A percentile compares a stretch with the other conserved stretches of the same genome.
Evolutionary conservation across 2,888 invertebrate species (phyloP).

Genomic region (Theretra japonica): DNA sequence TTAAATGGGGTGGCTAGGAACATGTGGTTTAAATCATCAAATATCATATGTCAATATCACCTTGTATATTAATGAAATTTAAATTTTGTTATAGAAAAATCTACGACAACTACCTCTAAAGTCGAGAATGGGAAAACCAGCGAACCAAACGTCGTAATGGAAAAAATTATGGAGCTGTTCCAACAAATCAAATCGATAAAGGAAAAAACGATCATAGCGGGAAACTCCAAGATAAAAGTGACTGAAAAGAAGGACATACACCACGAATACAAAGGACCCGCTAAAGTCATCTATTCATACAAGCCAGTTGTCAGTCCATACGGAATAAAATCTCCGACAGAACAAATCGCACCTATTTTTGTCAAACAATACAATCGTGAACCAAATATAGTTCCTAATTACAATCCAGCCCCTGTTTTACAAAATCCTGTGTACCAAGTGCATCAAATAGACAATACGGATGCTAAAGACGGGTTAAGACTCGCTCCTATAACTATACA

Average conservation of each 20-base stretch:
- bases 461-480: conserved; percentile 31
- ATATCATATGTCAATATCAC: no score
- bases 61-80: no score
- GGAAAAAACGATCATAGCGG: conserved; percentile 38
- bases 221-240: conserved; percentile 17
- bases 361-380: conserved; percentile 10
- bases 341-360: conserved; percentile 27
- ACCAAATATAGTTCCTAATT: conserved; percentile 29
- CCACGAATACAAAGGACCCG: conserved; percentile 28
- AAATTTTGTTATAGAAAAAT: conserved; percentile 40
- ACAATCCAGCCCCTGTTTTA: conserved; percentile 2
- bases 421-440: conserved; percentile 32
- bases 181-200: conserved; percentile 56
- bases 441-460: conserved; percentile 35
- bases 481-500: conserved; percentile 61
- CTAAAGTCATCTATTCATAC: conserved; percentile 25
- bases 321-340: conserved; percentile 23
- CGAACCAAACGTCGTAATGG: conserved; percentile 47
- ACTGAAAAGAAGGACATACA: conserved; percentile 25
- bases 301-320: conserved; percentile 34
- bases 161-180: conserved; percentile 59
- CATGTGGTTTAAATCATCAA: no score
- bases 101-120: conserved; percentile 32
- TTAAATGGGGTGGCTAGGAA: no score
- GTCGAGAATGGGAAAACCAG: conserved; percentile 36